Base-by-base conservation (phyloP, 2,888 invertebrate genomes). In the Leucoptera coffeella region DNA sequence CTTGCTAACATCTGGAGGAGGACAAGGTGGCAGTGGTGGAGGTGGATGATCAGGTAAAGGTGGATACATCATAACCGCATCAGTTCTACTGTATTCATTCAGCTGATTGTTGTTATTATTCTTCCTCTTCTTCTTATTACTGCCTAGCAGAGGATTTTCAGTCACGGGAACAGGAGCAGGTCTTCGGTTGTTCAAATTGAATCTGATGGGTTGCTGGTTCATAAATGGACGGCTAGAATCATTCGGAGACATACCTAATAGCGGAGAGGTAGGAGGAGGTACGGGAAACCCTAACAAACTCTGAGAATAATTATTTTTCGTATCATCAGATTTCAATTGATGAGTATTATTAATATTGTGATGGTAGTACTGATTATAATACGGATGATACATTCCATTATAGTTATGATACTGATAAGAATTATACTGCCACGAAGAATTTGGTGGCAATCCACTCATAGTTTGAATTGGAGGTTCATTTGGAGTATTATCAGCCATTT, bases 51-150 rank as follows among this genome's bases (percentile, higher is more conserved):
- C 60, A n/a, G 77, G 75, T 32, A 74, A 62, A 3, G 80, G 78
- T 15, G 78, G 77, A 31, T 43, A 32, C 22, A 41, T 30, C 30
- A 37, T 37, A 36, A 35, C 37, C 13, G 34, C 33, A 29, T 67
- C 58, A 33, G 59, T 59, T 20, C 57, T 51, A 31, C 53, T 47
- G 38, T 62, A 62, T 26, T 64, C 59, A 41, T 62, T 74, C 37
- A 75, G 75, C 44, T 79, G 78, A 42, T 81, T 83, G 34, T 80
- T 77, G 57, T 84, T 86, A 42, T 82, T 83, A 34, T 80, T 77
- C 57, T 84, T 86, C 27, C 84, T 77, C 47, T 86, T 86, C 60
- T 84, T 86, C 64, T 86, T 56, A 35, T 11, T 27, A 13, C 55
- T 65, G 12, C 32, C 40, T 32, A 59, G 40, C 12, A 69, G 52